Evolutionary conservation across 2,888 invertebrate species (phyloP).

Genomic region (Noctuana brunneofusca): DNA sequence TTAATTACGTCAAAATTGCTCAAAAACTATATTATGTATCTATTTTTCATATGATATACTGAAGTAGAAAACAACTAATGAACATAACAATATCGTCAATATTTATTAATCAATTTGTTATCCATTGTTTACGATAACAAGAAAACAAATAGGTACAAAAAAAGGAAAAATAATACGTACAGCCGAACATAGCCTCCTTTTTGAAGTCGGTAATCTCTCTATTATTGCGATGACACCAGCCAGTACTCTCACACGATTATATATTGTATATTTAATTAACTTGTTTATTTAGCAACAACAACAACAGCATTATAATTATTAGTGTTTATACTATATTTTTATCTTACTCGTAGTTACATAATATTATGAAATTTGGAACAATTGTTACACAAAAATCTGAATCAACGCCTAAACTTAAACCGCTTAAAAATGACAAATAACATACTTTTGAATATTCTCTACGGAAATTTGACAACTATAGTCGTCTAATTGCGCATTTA

Average conservation of each 20-base stretch:
- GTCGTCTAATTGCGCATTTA: conserved; percentile 52
- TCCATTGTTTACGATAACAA: too few relatives aligned
- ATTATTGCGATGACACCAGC: conserved; percentile 14
- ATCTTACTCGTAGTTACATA: conserved; percentile 52
- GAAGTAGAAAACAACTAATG: too few relatives aligned
- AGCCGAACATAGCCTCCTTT: too few relatives aligned
- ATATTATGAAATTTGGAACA: conserved; percentile 52
- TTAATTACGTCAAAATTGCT: too few relatives aligned
- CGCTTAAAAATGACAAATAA: conserved; percentile 38
- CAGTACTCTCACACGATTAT: conserved; percentile 46
- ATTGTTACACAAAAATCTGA: conserved; percentile 45
- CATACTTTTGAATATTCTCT: conserved; percentile 28
- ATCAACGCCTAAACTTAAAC: conserved; percentile 39
- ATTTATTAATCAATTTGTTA: too few relatives aligned
- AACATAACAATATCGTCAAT: too few relatives aligned
- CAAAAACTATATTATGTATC: too few relatives aligned
- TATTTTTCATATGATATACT: too few relatives aligned
- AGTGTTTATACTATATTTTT: conserved; percentile 59
- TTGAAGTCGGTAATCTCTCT: too few relatives aligned
- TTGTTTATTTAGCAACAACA: conserved; percentile 77
- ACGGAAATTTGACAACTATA: conserved; percentile 37
- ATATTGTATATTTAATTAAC: conserved; percentile 67
- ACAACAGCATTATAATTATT: conserved; percentile 77
- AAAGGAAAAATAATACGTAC: too few relatives aligned
- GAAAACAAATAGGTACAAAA: too few relatives aligned